Evolutionary conservation across 2,113 vertebrate species (phyloP).

Genomic region (Rissa tridactyla): DNA sequence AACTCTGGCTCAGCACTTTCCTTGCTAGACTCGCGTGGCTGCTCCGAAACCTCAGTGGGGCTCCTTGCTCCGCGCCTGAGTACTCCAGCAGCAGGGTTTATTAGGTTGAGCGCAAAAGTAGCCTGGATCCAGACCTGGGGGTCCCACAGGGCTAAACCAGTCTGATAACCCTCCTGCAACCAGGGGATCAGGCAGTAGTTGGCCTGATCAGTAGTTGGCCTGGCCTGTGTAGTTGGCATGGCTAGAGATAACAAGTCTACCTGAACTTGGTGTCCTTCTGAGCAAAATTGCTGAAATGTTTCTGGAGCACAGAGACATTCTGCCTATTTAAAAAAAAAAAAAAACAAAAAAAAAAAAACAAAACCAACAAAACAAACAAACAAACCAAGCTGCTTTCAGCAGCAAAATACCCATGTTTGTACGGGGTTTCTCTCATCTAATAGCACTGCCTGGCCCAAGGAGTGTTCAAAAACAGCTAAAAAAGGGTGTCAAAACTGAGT

Average conservation of each 20-base stretch:
- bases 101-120: neutral
- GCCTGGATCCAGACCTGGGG: neutral
- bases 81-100: neutral
- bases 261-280: neutral
- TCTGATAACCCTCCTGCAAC: neutral
- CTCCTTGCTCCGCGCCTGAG: neutral
- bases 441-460: neutral
- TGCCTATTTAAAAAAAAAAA: neutral
- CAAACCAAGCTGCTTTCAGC: neutral
- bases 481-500: neutral
- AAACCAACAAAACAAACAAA: neutral
- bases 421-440: neutral
- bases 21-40: neutral
- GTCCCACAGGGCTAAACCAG: neutral
- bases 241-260: neutral
- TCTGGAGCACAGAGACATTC: neutral
- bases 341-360: neutral
- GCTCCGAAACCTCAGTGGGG: neutral
- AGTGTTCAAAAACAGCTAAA: neutral
- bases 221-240: neutral
- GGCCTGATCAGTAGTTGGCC: no score
- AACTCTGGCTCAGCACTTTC: neutral
- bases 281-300: neutral
- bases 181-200: neutral
- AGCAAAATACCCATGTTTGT: neutral